Conservation (phyloP, 2,797 vertebrate species). For the Takifugu ocellatus region DNA sequence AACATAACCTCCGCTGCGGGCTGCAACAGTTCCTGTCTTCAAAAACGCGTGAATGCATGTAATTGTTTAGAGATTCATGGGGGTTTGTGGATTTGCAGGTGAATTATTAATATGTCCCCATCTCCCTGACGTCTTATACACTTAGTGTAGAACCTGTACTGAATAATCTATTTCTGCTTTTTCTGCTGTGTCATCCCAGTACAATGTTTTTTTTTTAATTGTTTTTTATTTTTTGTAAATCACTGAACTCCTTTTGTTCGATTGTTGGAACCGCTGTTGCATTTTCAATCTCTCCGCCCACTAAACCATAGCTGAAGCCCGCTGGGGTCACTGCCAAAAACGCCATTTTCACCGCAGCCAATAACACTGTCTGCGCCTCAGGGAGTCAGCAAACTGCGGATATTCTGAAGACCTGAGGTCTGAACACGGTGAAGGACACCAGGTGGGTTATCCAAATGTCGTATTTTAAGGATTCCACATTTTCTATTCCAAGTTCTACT, state of each 20-base stretch:
- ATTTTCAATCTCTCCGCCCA: conserved; percentile 1
- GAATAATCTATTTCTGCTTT: neutral
- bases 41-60: no score
- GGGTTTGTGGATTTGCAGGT: no score
- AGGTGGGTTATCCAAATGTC: no score
- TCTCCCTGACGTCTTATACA: no score
- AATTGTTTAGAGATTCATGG: no score
- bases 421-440: no score
- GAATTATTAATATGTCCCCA: no score
- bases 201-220: neutral
- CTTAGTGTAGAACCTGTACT: no score
- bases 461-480: no score
- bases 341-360: conserved; percentile 6
- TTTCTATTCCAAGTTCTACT: no score
- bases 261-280: conserved; percentile 1
- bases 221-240: neutral
- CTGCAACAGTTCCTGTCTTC: neutral
- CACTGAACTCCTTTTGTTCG: neutral
- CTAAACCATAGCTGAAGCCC: conserved; percentile 16
- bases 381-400: no score
- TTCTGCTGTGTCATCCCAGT: conserved; percentile 5
- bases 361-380: neutral
- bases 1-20: neutral
- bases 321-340: conserved; percentile 28
- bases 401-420: no score